Base-by-base conservation (phyloP, 2,113 vertebrate species). In the Apodemus speciosus region DNA sequence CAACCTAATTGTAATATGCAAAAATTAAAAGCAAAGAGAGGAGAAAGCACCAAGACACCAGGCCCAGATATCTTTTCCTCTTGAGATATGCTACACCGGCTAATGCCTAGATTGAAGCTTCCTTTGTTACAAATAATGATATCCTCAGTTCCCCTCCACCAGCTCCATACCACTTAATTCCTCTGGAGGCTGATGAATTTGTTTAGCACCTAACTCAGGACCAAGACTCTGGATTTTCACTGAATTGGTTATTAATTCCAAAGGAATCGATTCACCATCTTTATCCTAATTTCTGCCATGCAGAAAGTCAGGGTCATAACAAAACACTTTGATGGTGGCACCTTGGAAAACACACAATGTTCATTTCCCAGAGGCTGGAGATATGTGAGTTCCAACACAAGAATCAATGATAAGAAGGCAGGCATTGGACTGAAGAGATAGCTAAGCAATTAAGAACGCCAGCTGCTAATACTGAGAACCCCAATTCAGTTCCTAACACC, bases 131-230 rank as follows among this genome's bases (percentile, higher is more conserved):
- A 56, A 89, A 79, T 84, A 84, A 62, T 53, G 66, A 20, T 4
- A 77, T 72, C n/a, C 9, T 20, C 72, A 58, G 58, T 85, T 13
- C 18, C 13, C 68, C 40, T 6, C 43, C 35, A 6, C 68, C 79
- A 30, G 1, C 35, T 27, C 35, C 49, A 53, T 20, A 21, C 46
- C 77, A 56, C 20, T 16, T 40, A 60, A 71, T 86, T 81, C 46
- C 56, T 92, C 16, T 58, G 72, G 79, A 25, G 35, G 10, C 27
- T 90, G 35, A 40, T 91, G 73, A 91, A 56, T 92, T 90, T 92
- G 18, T 46, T 94, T 11, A 81, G 77, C 43, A 60, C 80, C 89
- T 94, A 96, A 95, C 56, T 92, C 27, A 91, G 86, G 87, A 60
- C 53, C 53, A 53, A 10, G 35, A 56, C 23, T 93, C 35, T 85